These are phyloP conservation scores for Apoda limacodes DNA, from an alignment of 2,888 invertebrate species.

Conservation along the genomic window DNA sequence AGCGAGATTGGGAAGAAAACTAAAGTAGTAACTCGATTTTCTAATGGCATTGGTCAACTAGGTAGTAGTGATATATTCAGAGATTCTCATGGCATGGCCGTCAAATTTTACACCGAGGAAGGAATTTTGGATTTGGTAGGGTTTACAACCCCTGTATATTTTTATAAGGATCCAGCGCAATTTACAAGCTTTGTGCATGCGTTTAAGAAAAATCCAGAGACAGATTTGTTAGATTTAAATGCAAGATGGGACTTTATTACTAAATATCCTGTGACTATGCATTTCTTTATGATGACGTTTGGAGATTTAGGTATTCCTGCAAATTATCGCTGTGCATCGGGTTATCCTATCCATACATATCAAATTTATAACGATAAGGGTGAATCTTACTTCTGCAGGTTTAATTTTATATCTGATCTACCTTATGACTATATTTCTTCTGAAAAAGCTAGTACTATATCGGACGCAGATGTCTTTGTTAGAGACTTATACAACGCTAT, in stretches of 20 bases:
- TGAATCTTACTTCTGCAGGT: conserved; percentile 80
- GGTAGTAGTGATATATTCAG: conserved; percentile 66
- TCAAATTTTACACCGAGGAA: conserved; percentile 76
- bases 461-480: conserved; percentile 83
- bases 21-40: conserved; percentile 62
- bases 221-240: conserved; percentile 83
- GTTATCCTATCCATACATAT: conserved; percentile 88
- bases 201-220: conserved; percentile 88
- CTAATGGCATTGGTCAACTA: conserved; percentile 71
- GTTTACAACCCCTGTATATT: conserved; percentile 88
- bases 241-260: conserved; percentile 91
- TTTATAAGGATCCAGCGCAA: conserved; percentile 83
- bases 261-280: conserved; percentile 81
- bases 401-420: conserved; percentile 88
- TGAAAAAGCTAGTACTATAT: conserved; percentile 71
- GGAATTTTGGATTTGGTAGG: conserved; percentile 89
- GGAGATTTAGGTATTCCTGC: conserved; percentile 88
- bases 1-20: conserved; percentile 64
- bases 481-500: conserved; percentile 87
- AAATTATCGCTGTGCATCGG: conserved; percentile 89
- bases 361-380: conserved; percentile 80
- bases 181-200: conserved; percentile 92
- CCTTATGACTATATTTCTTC: conserved; percentile 78
- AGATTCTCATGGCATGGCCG: conserved; percentile 44
- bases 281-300: conserved; percentile 81